Evolutionary conservation across 37 sponge, comb jelly and placozoan genomes (phyloP).

Genomic region (Amphimedon queenslandica): DNA sequence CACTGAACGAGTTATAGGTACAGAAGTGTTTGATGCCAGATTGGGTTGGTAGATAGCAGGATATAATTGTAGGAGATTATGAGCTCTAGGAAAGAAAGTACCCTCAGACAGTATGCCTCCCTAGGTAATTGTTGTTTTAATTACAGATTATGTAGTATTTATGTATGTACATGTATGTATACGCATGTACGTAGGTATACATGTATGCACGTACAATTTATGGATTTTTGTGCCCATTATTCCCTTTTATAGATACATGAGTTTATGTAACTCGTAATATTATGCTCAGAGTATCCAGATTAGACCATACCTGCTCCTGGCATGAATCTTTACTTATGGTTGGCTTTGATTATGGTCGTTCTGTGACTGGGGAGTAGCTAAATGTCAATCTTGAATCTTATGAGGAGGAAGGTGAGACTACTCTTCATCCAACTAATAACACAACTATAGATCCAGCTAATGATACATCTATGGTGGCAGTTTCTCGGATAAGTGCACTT

Average conservation of each 20-base stretch:
- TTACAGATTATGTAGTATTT: not conserved
- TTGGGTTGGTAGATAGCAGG: slow-evolving; percentile 48
- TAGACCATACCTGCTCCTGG: slow-evolving; percentile 41
- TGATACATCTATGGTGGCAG: too few species aligned
- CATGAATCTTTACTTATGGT: slow-evolving; percentile 23
- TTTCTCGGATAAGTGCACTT: too few species aligned
- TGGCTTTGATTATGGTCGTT: slow-evolving; percentile 42
- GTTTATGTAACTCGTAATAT: slow-evolving; percentile 37
- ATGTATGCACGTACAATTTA: too few species aligned
- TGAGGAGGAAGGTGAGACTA: not conserved
- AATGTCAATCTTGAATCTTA: slow-evolving; percentile 16
- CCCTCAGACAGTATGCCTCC: slow-evolving; percentile 47
- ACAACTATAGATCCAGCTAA: slow-evolving; percentile 39
- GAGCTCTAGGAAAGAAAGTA: slow-evolving; percentile 50
- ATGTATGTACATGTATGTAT: not conserved
- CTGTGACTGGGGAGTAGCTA: slow-evolving; percentile 42
- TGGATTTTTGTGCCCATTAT: not conserved
- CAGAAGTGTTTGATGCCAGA: slow-evolving; percentile 46
- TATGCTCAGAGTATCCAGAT: slow-evolving; percentile 36
- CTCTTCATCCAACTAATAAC: not conserved
- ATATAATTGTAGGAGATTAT: slow-evolving; percentile 41
- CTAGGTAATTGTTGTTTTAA: not conserved
- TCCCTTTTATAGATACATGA: slow-evolving; percentile 22
- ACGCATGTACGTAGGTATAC: too few species aligned
- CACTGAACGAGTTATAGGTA: slow-evolving; percentile 38